Base-by-base conservation (phyloP, 2,113 vertebrate species). In the Gymnocephalus cernua region DNA sequence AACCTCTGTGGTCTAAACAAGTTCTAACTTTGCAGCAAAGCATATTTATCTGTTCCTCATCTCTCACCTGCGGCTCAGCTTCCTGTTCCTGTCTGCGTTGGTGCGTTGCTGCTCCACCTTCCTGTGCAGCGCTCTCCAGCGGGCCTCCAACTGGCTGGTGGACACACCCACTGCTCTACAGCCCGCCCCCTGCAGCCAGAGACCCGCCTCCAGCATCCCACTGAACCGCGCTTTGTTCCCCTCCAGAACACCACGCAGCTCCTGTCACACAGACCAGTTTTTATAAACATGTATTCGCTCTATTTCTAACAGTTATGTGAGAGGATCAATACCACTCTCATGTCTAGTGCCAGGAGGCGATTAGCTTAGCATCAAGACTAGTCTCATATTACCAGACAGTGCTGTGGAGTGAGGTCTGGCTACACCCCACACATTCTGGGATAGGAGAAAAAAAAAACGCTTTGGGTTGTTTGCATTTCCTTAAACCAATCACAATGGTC, bases 1-100 rank as follows among this genome's bases (percentile, higher is more conserved):
- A 38, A 32, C 15, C 3, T 32, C 9, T 61, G 3, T 6, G 3
- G 10, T 61, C 4, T 35, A 62, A 62, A 59, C 12, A 54, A 21
- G 16, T 19, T 9, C 35, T 63, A 2, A 44, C 21, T 15, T 44
- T 13, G 5, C 4, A 27, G 45, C 0, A 21, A 48, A 48, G 6
- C 4, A 1, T 32, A 23, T 15, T 57, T 57, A 13, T 29, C 6
- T 25, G 15, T 6, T 10, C 6, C n/a, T 51, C 18, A 0, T 29
- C 5, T n/a, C 74, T 65, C 66, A 99, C 98, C 96, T 97, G 90
- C 85, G 76, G 71, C 93, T 92, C 48, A 96, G 94, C 64, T 91
- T 96, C 74, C 94, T 92, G 1, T 94, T 93, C 0, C 87, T 94
- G 0, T 95, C 93, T 15, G 92, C 74, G 29, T 80, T 74, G 23